phyloP scores from a whole-genome alignment of 2,113 vertebrate genomes.

The Murina feae region DNA sequence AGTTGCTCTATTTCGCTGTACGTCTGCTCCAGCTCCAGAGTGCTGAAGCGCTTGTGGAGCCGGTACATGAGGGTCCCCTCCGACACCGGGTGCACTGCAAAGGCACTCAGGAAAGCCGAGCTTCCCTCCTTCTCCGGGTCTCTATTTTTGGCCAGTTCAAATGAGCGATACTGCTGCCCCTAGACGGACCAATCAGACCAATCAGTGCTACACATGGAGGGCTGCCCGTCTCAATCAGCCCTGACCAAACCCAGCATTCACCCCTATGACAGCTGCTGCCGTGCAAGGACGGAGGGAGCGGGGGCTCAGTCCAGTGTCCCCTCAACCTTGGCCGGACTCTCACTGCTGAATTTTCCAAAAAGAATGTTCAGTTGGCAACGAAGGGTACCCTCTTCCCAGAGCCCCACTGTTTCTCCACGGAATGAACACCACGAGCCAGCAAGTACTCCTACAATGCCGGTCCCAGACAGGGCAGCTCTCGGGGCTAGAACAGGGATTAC shows the following conservation, averaged over 20 bases:
- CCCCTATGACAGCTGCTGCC: neutral
- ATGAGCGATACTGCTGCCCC: constrained; percentile 92
- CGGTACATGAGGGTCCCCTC: constrained; percentile 94
- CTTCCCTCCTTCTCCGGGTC: constrained; percentile 92
- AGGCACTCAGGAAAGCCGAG: constrained; percentile 86
- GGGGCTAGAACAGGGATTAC: neutral
- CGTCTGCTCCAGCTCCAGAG: constrained; percentile 90
- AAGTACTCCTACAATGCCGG: neutral
- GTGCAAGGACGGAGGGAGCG: neutral
- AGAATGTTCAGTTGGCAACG: neutral
- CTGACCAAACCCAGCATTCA: neutral
- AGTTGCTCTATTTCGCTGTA: constrained; percentile 94
- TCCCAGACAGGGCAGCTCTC: neutral
- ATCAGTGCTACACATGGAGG: neutral
- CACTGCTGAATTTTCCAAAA: neutral
- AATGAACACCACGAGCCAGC: neutral
- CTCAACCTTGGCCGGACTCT: neutral
- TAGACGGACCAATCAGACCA: constrained; percentile 65
- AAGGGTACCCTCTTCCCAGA: neutral
- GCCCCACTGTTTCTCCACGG: neutral
- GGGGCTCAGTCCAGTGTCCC: neutral
- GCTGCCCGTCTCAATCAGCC: neutral
- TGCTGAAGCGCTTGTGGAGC: constrained; percentile 92
- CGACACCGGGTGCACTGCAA: constrained; percentile 91
- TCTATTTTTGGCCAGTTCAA: constrained; percentile 92